A percentile compares a stretch with the other conserved stretches of the same genome.
Conservation (phyloP, 92 coral and sea anemone species). For the Heliopora coerulea region DNA sequence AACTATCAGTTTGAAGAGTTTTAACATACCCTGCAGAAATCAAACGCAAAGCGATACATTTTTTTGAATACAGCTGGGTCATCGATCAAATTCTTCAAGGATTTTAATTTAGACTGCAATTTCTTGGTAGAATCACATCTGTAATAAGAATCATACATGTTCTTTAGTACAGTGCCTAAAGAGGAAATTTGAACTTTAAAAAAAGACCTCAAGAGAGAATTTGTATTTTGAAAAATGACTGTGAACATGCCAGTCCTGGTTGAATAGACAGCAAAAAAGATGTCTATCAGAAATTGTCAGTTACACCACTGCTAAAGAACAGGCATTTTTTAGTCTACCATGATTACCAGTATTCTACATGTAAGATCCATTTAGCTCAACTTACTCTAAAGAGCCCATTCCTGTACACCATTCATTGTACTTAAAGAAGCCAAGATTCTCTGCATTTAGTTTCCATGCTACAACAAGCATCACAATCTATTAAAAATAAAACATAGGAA, state of each 20-base stretch:
- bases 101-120: constrained; percentile 72
- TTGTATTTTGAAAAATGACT: too few species aligned
- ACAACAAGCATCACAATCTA: constrained; percentile 84
- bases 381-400: constrained; percentile 85
- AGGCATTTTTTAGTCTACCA: too few species aligned
- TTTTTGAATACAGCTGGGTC: constrained; percentile 74
- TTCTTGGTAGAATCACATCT: constrained; percentile 91
- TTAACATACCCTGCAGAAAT: constrained; percentile 77
- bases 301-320: too few species aligned
- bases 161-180: background rate
- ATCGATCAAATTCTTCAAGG: constrained; percentile 63
- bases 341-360: too few species aligned
- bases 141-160: background rate
- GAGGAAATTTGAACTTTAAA: too few species aligned
- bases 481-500: background rate
- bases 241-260: too few species aligned
- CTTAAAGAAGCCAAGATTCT: constrained; percentile 81
- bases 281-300: too few species aligned
- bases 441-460: constrained; percentile 90
- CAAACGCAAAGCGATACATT: constrained; percentile 87
- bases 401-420: constrained; percentile 87
- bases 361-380: background rate
- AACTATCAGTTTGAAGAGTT: background rate
- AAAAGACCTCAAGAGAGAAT: too few species aligned
- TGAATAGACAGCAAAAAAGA: too few species aligned